Evolutionary conservation across 92 coral and sea anemone species (phyloP).

Genomic region (Anthopleura xanthogrammica): DNA sequence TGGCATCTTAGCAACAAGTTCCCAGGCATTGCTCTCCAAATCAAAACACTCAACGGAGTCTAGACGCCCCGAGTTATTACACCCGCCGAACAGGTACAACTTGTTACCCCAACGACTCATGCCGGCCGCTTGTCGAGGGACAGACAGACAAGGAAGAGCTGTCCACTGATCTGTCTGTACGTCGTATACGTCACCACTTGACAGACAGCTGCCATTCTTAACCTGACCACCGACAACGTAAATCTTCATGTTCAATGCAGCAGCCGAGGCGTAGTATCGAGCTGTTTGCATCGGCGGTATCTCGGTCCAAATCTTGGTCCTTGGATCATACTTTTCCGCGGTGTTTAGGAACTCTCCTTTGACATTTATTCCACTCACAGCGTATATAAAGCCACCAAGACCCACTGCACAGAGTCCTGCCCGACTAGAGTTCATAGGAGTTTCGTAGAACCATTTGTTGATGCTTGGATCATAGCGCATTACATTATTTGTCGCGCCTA

Average conservation of each 20-base stretch:
- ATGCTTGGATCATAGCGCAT: slow-evolving; percentile 66
- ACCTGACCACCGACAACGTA: slow-evolving; percentile 76
- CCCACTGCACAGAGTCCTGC: slow-evolving; percentile 64
- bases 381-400: slow-evolving; percentile 43
- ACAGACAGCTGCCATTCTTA: slow-evolving; percentile 44
- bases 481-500: slow-evolving; percentile 60
- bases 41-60: slow-evolving; percentile 72
- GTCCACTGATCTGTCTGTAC: slow-evolving; percentile 57
- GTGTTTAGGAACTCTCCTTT: slow-evolving; percentile 61
- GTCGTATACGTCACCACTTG: slow-evolving; percentile 62
- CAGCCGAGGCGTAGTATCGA: slow-evolving; percentile 65
- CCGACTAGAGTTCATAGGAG: slow-evolving; percentile 56
- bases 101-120: slow-evolving; percentile 50
- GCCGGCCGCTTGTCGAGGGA: slow-evolving; percentile 66
- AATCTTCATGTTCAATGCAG: slow-evolving; percentile 57
- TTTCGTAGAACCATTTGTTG: slow-evolving; percentile 60
- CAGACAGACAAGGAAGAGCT: slow-evolving; percentile 33
- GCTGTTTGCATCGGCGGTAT: slow-evolving; percentile 62
- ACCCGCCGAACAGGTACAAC: slow-evolving; percentile 76
- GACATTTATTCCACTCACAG: slow-evolving; percentile 55
- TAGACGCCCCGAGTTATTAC: slow-evolving; percentile 52
- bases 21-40: slow-evolving; percentile 49
- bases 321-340: slow-evolving; percentile 55
- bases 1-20: slow-evolving; percentile 58
- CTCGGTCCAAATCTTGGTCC: slow-evolving; percentile 47